Percentiles rank a stretch among this genome's conserved stretches.
These are phyloP conservation scores for Lasioglossum vierecki DNA, from an alignment of 2,888 invertebrate genomes.

Conservation along the genomic window DNA sequence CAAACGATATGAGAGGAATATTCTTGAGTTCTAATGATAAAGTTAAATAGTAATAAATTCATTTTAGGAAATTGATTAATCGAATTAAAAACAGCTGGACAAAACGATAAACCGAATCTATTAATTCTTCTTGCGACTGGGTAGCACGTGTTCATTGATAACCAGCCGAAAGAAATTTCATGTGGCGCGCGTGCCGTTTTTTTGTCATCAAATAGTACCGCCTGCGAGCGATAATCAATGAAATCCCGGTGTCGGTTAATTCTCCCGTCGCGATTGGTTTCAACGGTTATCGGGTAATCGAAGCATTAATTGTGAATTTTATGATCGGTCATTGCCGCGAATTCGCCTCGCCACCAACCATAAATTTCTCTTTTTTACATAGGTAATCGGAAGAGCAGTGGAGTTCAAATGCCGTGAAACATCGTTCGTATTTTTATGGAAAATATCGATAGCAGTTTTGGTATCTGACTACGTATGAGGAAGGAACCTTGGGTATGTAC, in stretches of 20 bases:
- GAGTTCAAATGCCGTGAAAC: background rate
- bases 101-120: background rate
- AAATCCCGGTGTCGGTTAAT: constrained; percentile 21
- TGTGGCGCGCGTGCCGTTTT: background rate
- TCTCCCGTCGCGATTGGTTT: background rate
- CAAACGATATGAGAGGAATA: background rate
- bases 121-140: background rate
- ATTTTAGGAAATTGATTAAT: background rate
- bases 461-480: background rate
- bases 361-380: background rate
- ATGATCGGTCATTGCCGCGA: background rate
- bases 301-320: constrained; percentile 29
- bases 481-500: background rate
- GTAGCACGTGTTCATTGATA: background rate
- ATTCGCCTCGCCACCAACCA: background rate
- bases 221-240: constrained; percentile 7
- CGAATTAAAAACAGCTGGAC: background rate
- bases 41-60: background rate
- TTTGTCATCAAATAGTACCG: no score
- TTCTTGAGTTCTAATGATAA: background rate
- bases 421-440: background rate
- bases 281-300: background rate
- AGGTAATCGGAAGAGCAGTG: background rate
- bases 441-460: background rate
- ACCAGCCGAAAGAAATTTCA: background rate